Conservation (phyloP, 2,797 vertebrate species). For the Phrynocephalus vlangalii region DNA sequence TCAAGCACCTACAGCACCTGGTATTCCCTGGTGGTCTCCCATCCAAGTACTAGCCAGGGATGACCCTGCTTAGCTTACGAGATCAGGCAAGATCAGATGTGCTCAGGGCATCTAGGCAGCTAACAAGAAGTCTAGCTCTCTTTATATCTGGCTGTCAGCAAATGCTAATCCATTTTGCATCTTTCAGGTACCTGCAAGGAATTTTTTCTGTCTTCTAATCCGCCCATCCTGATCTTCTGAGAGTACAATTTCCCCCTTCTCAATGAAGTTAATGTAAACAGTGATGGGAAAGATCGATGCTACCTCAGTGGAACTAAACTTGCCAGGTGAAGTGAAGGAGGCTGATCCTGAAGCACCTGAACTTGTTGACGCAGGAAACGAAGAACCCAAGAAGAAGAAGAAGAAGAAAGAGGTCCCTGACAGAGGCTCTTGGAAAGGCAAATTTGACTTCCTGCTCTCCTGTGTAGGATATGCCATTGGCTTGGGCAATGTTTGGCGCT, state of each 20-base stretch:
- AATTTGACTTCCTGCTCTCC: conserved; percentile 91
- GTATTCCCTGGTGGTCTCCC: no score
- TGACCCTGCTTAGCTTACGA: no score
- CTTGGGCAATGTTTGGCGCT: conserved; percentile 93
- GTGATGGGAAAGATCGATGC: conserved; percentile 88
- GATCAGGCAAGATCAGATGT: no score
- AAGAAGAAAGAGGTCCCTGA: conserved; percentile 79
- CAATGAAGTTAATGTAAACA: background rate
- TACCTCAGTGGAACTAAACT: conserved; percentile 84
- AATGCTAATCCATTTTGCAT: conserved; percentile 16
- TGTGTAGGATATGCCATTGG: conserved; percentile 93
- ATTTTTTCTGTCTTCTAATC: background rate
- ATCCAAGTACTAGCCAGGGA: no score
- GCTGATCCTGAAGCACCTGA: conserved; percentile 79
- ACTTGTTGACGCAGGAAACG: conserved; percentile 58
- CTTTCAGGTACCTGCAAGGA: conserved; percentile 33
- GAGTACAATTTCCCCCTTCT: background rate
- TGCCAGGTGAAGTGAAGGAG: conserved; percentile 83
- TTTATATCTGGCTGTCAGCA: no score
- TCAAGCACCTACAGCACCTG: no score
- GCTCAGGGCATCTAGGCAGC: no score
- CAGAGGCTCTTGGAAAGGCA: conserved; percentile 92
- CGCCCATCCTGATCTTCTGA: background rate
- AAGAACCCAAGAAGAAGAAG: conserved; percentile 70
- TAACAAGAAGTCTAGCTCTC: no score